These are phyloP conservation scores for Pangasius sanitwongsei DNA, from an alignment of 2,797 vertebrate species.

Conservation along the genomic window DNA sequence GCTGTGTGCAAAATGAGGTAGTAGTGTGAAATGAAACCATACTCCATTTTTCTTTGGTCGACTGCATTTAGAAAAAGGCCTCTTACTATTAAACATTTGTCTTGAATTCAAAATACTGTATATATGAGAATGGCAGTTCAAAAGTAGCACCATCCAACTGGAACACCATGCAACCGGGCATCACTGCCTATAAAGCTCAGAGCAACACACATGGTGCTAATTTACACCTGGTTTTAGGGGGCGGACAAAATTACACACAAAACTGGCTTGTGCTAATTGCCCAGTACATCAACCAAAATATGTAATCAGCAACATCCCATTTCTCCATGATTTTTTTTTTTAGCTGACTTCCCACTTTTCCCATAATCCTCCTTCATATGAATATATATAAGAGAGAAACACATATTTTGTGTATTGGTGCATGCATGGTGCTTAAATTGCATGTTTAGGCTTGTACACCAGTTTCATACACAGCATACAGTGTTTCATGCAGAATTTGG, in stretches of 20 bases:
- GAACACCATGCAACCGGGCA: neutral
- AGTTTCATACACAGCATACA: neutral
- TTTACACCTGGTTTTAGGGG: neutral
- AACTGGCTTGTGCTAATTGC: neutral
- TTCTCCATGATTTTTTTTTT: neutral
- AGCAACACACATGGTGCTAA: neutral
- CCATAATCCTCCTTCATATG: neutral
- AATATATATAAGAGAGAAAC: neutral
- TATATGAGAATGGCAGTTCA: neutral
- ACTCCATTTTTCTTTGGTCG: neutral
- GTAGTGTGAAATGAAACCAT: neutral
- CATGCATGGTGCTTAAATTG: neutral
- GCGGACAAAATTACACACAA: neutral
- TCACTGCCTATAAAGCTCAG: neutral
- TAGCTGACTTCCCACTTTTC: neutral
- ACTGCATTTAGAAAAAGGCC: neutral
- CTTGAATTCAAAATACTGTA: neutral
- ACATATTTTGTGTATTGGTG: neutral
- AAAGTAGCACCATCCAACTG: neutral
- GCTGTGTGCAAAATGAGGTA: neutral
- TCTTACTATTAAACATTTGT: neutral
- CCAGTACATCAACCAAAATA: neutral
- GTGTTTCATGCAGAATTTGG: neutral
- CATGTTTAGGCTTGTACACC: neutral
- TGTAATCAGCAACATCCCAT: neutral